phyloP scores from a whole-genome alignment of 1,140 invertebrate genomes.

The Hylaeus volcanicus region DNA sequence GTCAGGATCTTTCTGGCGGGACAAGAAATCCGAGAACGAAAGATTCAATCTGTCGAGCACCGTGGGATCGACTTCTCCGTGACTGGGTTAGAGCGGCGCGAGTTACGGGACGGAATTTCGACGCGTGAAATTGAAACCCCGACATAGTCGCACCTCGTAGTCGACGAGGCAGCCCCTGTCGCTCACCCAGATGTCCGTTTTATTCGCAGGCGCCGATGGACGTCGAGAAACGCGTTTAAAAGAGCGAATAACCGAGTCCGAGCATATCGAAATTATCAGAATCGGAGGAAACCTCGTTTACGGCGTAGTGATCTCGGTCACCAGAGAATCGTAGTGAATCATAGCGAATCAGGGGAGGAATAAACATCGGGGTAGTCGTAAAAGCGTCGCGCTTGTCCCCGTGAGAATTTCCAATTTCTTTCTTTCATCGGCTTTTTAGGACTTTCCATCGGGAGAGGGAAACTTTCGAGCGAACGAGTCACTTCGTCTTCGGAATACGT shows the following conservation, averaged over 20 bases:
- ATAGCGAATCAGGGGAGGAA: background rate
- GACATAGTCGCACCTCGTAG: constrained; percentile 8
- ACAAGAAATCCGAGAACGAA: constrained; percentile 6
- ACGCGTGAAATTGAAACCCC: constrained; percentile 42
- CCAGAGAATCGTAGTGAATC: background rate
- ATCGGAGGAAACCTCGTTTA: constrained; percentile 26
- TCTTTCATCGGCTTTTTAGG: background rate
- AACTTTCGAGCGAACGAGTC: background rate
- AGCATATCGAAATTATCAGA: constrained; percentile 29
- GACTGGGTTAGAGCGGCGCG: background rate
- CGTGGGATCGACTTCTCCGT: constrained; percentile 3
- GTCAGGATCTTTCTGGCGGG: background rate
- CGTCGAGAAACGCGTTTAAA: background rate
- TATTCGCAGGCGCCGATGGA: constrained; percentile 7
- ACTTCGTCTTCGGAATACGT: no score
- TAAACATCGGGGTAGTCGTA: constrained; percentile 4
- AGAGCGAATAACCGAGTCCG: background rate
- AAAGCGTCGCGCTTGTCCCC: constrained; percentile 3
- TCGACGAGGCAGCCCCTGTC: constrained; percentile 21
- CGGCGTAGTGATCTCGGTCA: constrained; percentile 23
- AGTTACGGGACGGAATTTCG: background rate
- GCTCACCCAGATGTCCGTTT: background rate
- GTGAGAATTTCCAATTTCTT: constrained; percentile 50
- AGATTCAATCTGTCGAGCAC: constrained; percentile 28
- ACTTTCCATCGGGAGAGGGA: no score